A percentile compares a stretch with the other conserved stretches of the same genome.
Conservation (phyloP, 2,797 vertebrate species). For the Cirrhinus molitorella region DNA sequence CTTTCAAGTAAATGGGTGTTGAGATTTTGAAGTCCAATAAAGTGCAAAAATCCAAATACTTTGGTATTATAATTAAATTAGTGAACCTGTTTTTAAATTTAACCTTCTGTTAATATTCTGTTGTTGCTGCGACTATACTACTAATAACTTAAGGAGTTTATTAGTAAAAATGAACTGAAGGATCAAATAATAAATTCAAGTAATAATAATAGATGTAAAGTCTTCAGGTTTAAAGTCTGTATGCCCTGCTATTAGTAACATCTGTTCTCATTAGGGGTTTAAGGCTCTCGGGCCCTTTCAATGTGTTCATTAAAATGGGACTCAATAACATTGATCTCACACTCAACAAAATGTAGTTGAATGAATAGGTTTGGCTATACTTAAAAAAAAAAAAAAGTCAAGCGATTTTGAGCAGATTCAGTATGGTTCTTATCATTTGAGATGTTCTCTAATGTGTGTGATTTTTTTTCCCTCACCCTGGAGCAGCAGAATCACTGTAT, state of each 20-base stretch:
- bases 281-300: not conserved
- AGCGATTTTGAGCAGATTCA: not conserved
- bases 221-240: not conserved
- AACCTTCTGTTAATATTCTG: not conserved
- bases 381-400: not conserved
- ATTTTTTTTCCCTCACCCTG: not conserved
- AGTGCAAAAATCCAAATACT: too few relatives aligned
- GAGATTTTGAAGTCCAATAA: too few relatives aligned
- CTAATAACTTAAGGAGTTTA: not conserved
- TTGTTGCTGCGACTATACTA: not conserved
- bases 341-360: not conserved
- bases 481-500: not conserved
- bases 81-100: not conserved
- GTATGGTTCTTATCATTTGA: not conserved
- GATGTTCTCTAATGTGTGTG: slow-evolving; percentile 6
- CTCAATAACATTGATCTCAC: slow-evolving; percentile 15
- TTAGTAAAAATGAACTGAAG: not conserved
- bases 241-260: not conserved
- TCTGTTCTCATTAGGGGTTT: not conserved
- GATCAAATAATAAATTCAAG: not conserved
- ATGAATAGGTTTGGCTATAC: not conserved
- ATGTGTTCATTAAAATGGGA: slow-evolving; percentile 18
- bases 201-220: not conserved
- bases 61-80: too few relatives aligned
- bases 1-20: too few relatives aligned